Conservation (phyloP, 2,888 invertebrate genomes). For the Prenolepis imparis region DNA sequence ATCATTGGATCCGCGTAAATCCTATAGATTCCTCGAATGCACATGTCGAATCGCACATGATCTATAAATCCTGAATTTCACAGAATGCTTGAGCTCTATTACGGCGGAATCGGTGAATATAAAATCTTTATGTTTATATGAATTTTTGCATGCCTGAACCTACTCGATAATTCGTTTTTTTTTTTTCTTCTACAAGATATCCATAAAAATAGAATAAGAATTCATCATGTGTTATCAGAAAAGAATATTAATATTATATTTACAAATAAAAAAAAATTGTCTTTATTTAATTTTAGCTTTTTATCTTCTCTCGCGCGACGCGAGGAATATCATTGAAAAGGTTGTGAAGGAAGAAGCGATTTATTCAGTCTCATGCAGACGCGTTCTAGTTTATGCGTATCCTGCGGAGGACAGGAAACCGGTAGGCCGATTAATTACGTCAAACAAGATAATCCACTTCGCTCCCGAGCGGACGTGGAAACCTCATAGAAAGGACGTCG, state of each 20-base stretch:
- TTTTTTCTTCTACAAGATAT: not conserved
- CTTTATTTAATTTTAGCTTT: slow-evolving; percentile 1
- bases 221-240: not conserved
- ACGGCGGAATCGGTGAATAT: not conserved
- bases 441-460: slow-evolving; percentile 41
- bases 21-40: not conserved
- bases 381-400: slow-evolving; percentile 8
- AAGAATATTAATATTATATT: not conserved
- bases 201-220: not conserved
- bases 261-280: not conserved
- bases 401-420: not conserved
- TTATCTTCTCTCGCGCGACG: not conserved
- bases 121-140: not conserved
- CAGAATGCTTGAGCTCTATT: not conserved
- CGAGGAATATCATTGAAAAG: not conserved
- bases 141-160: not conserved
- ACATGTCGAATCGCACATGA: not conserved
- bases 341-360: not conserved
- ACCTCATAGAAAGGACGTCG: slow-evolving; percentile 7
- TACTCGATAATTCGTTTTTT: not conserved
- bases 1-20: not conserved
- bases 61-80: slow-evolving; percentile 15
- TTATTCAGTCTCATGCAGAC: not conserved
- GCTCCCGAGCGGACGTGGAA: not conserved
- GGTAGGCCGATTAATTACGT: slow-evolving; percentile 43